Percentiles rank a stretch among this genome's conserved stretches.
These are phyloP conservation scores for Drosophila azteca DNA, from an alignment of 1,140 invertebrate genomes.

Conservation along the genomic window DNA sequence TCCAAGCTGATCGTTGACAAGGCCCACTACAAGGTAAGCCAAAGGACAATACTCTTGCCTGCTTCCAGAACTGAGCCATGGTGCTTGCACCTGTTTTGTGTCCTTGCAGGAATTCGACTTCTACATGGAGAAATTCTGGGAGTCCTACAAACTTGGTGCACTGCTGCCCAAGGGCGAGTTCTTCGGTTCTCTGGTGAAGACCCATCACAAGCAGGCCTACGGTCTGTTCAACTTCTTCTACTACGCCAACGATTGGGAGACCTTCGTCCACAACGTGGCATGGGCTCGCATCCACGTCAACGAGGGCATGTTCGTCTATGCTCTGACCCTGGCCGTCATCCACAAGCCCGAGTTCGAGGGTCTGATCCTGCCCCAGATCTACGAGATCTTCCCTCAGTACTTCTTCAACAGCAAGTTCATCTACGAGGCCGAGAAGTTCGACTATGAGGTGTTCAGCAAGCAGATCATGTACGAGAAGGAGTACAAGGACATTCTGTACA, in stretches of 20 bases:
- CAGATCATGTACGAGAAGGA: conserved; percentile 69
- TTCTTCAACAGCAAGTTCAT: conserved; percentile 86
- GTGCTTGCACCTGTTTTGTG: background rate
- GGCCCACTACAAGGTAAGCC: conserved; percentile 64
- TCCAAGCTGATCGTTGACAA: conserved; percentile 47
- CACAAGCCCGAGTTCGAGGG: conserved; percentile 85
- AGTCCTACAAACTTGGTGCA: conserved; percentile 85
- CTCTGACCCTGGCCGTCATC: conserved; percentile 85
- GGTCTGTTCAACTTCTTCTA: conserved; percentile 88
- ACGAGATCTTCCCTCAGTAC: conserved; percentile 87
- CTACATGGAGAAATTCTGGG: conserved; percentile 86
- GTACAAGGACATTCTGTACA: conserved; percentile 63
- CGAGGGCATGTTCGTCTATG: conserved; percentile 86
- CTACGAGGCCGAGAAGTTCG: conserved; percentile 85
- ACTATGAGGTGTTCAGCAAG: conserved; percentile 78
- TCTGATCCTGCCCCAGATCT: conserved; percentile 86
- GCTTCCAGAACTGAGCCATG: too few species aligned
- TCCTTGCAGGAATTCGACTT: conserved; percentile 84
- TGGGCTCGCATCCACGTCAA: conserved; percentile 86
- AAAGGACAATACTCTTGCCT: background rate
- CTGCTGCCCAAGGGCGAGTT: conserved; percentile 86
- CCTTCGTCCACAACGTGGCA: conserved; percentile 86
- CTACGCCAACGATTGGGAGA: conserved; percentile 87
- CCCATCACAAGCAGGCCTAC: conserved; percentile 86
- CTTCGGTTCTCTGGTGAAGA: conserved; percentile 86